Evolutionary conservation across 2,797 vertebrate genomes (phyloP), one percentile per base, ranked within the genome.

Genomic region (Miichthys miiuy): DNA sequence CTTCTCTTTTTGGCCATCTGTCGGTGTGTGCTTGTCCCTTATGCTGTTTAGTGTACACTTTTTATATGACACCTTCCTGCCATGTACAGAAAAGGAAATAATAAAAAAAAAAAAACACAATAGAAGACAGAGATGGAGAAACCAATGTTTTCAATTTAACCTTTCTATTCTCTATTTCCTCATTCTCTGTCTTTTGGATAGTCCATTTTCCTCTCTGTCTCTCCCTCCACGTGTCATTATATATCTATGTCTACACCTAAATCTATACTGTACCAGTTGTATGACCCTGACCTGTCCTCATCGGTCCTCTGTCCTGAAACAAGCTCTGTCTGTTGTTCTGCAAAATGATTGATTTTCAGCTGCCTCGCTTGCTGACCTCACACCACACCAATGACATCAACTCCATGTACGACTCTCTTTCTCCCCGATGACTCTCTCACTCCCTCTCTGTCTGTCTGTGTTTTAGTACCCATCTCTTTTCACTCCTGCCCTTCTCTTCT

Each of bases 331-430:
- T 62, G 69, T 58, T 57, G 14, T 84, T 84, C 41, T 71, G 54
- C 20, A 57, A 81, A 80, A 84, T 72, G 17, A 80, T 74, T 82
- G 72, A 88, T 84, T 86, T 89, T 72, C 72, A 77, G 75, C 69
- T 9, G 44, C 83, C 57, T 85, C 44, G 5, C 75, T 86, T n/a
- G 1, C 80, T 89, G 91, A 89, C 79, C 79, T 91, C 84, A 91
- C 76, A 81, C 72, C 84, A 91, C 76, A 81, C 72, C 69, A 83
- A 62, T 88, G 81, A 88, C 85, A 84, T 88, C 87, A 86, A 77
- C 77, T 77, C 68, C 21, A 72, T 67, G 66, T 74, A 65, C 27
- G 17, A 58, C 51, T 60, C 81, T 60, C 55, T 61, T 58, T 83
- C 68, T 75, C n/a, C 34, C 27, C 1, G 1, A 64, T 74, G 64